Evolutionary conservation across 2,888 invertebrate species (phyloP).

Genomic region (Tromatobia lineatoria): DNA sequence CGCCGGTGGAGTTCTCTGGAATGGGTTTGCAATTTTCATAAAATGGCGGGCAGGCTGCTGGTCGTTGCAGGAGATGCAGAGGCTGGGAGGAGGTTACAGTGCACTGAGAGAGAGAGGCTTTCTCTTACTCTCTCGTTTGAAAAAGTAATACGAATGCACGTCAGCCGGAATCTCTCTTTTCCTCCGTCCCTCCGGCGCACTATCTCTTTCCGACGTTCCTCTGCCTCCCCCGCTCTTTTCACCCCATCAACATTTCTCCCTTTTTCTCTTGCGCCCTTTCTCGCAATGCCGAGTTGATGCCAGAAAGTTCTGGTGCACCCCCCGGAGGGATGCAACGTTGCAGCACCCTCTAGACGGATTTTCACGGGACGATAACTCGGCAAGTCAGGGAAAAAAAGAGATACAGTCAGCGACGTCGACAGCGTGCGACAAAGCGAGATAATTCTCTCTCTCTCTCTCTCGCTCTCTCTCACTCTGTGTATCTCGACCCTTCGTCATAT

Average conservation of each 20-base stretch:
- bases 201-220: slow-evolving; percentile 36
- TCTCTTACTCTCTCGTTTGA: slow-evolving; percentile 69
- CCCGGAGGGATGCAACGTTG: slow-evolving; percentile 59
- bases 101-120: slow-evolving; percentile 17
- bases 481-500: slow-evolving; percentile 12
- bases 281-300: slow-evolving; percentile 69
- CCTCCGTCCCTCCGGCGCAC: slow-evolving; percentile 1
- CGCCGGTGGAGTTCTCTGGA: slow-evolving; percentile 71
- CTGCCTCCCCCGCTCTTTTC: slow-evolving; percentile 12
- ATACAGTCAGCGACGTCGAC: slow-evolving; percentile 33
- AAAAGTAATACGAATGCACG: slow-evolving; percentile 75
- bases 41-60: slow-evolving; percentile 75
- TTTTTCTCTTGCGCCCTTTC: slow-evolving; percentile 44
- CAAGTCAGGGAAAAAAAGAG: slow-evolving; percentile 45
- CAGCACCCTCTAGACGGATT: slow-evolving; percentile 66
- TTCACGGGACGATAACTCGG: slow-evolving; percentile 69
- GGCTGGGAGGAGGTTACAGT: slow-evolving; percentile 43
- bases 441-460: neutral
- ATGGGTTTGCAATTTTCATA: slow-evolving; percentile 81
- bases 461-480: neutral
- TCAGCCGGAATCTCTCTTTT: slow-evolving; percentile 42
- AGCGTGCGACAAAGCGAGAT: slow-evolving; percentile 17
- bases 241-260: slow-evolving; percentile 32
- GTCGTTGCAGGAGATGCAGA: slow-evolving; percentile 43
- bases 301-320: slow-evolving; percentile 69